phyloP scores from a whole-genome alignment of 2,888 invertebrate species.

The Caenorhabditis angaria region DNA sequence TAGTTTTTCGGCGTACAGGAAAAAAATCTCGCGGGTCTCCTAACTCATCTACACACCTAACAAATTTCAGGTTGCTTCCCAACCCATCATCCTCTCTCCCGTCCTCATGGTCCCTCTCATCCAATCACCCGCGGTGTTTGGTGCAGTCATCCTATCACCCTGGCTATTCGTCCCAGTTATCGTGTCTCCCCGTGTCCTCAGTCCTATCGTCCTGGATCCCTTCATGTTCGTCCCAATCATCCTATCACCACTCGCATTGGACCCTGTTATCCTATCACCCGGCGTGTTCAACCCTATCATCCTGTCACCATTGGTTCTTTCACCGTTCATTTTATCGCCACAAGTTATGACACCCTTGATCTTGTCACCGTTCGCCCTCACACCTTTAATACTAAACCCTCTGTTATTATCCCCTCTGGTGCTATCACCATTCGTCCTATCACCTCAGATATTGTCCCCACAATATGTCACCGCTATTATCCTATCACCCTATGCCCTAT shows the following conservation, averaged over 20 bases:
- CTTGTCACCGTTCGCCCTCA: constrained; percentile 43
- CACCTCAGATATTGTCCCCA: constrained; percentile 52
- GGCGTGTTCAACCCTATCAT: constrained; percentile 46
- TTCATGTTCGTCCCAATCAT: constrained; percentile 57
- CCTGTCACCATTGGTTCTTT: constrained; percentile 47
- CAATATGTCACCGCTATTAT: constrained; percentile 44
- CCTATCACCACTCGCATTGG: constrained; percentile 48
- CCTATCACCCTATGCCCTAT: constrained; percentile 45
- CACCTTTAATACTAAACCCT: constrained; percentile 48
- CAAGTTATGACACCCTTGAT: constrained; percentile 45
- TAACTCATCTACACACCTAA: too few species aligned
- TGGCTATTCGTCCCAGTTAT: constrained; percentile 58
- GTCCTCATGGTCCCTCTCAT: constrained; percentile 31
- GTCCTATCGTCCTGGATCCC: constrained; percentile 43
- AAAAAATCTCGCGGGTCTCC: too few species aligned
- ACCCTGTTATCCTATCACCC: constrained; percentile 54
- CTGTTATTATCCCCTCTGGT: constrained; percentile 42
- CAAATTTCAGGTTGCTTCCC: constrained; percentile 36
- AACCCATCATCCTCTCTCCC: constrained; percentile 37
- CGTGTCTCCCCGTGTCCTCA: constrained; percentile 34
- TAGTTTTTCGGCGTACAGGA: too few species aligned
- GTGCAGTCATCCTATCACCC: constrained; percentile 47
- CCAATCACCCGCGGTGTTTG: constrained; percentile 41
- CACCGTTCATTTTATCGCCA: constrained; percentile 51
- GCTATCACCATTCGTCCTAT: constrained; percentile 52